A percentile compares a stretch with the other conserved stretches of the same genome.
Evolutionary conservation across 2,888 invertebrate genomes (phyloP).

Genomic region (Pimpla rufipes): DNA sequence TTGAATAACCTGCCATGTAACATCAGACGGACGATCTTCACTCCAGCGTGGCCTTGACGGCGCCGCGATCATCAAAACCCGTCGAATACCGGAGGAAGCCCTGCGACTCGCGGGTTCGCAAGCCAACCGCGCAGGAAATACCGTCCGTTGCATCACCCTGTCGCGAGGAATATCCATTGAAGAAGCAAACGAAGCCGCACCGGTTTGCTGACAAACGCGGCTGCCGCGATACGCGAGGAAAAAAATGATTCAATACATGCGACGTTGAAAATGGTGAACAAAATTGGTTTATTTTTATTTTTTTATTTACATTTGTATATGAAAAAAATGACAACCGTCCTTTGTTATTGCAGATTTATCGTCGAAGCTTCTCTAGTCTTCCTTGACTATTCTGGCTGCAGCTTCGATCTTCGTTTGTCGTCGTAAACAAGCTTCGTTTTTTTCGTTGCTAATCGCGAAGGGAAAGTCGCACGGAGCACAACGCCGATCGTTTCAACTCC

Average conservation of each 20-base stretch:
- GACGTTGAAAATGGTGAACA: conserved; percentile 2
- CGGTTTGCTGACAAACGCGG: not conserved
- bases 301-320: too few relatives aligned
- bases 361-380: conserved; percentile 41
- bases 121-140: conserved; percentile 45
- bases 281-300: not conserved
- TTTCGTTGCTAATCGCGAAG: conserved; percentile 58
- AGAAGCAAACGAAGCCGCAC: conserved; percentile 40
- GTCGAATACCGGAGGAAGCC: conserved; percentile 59
- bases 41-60: conserved; percentile 60
- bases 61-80: conserved; percentile 56
- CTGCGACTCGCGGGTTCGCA: conserved; percentile 57
- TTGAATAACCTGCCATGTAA: conserved; percentile 7
- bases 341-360: not conserved
- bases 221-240: conserved; percentile 1
- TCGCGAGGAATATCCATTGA: conserved; percentile 43
- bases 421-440: conserved; percentile 64
- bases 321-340: not conserved
- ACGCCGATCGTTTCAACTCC: conserved; percentile 33
- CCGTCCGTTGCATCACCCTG: conserved; percentile 32
- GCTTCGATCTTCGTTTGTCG: conserved; percentile 51
- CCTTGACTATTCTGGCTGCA: conserved; percentile 35
- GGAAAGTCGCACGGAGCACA: conserved; percentile 40
- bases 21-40: conserved; percentile 54
- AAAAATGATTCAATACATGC: conserved; percentile 21